phyloP scores from a whole-genome alignment of 2,888 invertebrate species.

The Coremacera marginata region DNA sequence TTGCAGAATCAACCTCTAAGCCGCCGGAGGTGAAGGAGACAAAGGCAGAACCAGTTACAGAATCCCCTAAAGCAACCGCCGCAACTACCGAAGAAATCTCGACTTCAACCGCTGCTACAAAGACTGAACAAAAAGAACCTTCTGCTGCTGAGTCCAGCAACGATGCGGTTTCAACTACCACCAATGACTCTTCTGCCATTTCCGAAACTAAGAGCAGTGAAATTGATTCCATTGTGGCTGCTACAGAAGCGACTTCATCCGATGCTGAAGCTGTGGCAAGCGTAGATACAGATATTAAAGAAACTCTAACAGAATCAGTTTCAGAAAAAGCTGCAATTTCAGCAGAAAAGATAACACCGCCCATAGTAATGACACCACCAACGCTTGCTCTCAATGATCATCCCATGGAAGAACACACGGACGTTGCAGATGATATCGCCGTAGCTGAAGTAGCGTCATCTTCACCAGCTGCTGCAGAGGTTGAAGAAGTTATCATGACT shows the following conservation, averaged over 20 bases:
- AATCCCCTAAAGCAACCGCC: conserved; percentile 13
- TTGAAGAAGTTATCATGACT: conserved; percentile 64
- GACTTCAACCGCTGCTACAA: conserved; percentile 39
- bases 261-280: conserved; percentile 23
- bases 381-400: conserved; percentile 60
- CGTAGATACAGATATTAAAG: conserved; percentile 21
- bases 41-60: conserved; percentile 4
- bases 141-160: conserved; percentile 7
- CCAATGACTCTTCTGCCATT: background rate
- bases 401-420: conserved; percentile 57
- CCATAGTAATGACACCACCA: conserved; percentile 48
- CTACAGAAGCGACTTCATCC: conserved; percentile 1
- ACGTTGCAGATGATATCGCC: conserved; percentile 50
- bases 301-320: conserved; percentile 32
- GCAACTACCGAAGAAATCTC: conserved; percentile 35
- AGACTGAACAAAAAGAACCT: conserved; percentile 47
- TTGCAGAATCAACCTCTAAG: background rate
- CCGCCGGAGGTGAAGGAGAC: conserved; percentile 24
- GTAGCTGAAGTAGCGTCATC: conserved; percentile 46
- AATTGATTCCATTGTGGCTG: background rate
- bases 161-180: conserved; percentile 5
- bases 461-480: conserved; percentile 41
- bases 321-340: conserved; percentile 38
- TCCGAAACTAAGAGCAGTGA: background rate
- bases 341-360: conserved; percentile 22